Percentiles rank a stretch among this genome's conserved stretches.
These are phyloP conservation scores for Tipula unca DNA, from an alignment of 2,888 invertebrate species.

Conservation along the genomic window DNA sequence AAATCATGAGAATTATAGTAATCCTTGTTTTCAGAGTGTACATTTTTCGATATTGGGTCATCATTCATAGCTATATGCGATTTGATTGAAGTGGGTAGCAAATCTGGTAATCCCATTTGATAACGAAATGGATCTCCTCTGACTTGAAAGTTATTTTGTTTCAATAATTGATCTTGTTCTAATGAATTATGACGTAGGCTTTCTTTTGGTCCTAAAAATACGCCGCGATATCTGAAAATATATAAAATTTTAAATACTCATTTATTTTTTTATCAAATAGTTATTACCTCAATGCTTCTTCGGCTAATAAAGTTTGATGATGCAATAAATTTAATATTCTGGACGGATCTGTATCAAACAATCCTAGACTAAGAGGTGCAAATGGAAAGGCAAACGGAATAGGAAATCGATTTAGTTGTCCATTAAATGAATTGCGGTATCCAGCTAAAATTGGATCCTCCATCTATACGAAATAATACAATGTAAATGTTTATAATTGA, in stretches of 20 bases:
- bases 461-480: conserved; percentile 22
- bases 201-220: conserved; percentile 38
- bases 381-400: conserved; percentile 52
- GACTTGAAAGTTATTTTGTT: conserved; percentile 19
- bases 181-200: conserved; percentile 38
- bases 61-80: neutral
- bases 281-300: conserved; percentile 40
- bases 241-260: neutral
- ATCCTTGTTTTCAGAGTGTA: neutral
- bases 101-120: conserved; percentile 18
- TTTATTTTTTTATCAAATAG: neutral
- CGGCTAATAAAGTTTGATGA: conserved; percentile 43
- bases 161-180: conserved; percentile 32
- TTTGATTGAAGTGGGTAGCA: neutral
- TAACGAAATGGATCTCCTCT: conserved; percentile 18
- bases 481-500: neutral
- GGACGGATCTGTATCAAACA: conserved; percentile 45
- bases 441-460: conserved; percentile 27
- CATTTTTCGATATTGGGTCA: conserved; percentile 18
- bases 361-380: conserved; percentile 42
- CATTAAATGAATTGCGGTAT: conserved; percentile 26
- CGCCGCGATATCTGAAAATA: conserved; percentile 35
- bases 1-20: neutral
- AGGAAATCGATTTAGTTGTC: conserved; percentile 34
- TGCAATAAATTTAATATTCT: conserved; percentile 48